Conservation (phyloP, 2,113 vertebrate genomes). For the Anhinga rufa region DNA sequence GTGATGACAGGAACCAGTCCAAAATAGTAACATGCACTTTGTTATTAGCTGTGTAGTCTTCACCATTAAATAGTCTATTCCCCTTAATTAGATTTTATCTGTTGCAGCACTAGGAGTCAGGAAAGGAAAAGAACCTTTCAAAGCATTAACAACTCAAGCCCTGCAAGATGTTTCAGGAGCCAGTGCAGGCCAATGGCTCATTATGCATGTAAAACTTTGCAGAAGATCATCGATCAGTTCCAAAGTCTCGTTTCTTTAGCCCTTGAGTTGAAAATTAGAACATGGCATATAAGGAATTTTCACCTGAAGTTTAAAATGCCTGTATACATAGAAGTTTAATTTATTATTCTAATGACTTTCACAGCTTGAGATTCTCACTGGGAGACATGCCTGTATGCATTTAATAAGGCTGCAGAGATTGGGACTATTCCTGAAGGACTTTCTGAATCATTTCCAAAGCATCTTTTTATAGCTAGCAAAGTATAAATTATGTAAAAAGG, state of each 20-base stretch:
- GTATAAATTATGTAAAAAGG: slow-evolving; percentile 63
- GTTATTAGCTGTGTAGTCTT: background rate
- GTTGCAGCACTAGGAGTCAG: background rate
- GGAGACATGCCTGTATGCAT: slow-evolving; percentile 69
- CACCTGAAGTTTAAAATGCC: slow-evolving; percentile 70
- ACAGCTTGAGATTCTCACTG: slow-evolving; percentile 75
- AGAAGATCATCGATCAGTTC: background rate
- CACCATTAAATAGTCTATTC: background rate
- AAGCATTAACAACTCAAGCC: background rate
- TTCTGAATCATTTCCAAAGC: slow-evolving; percentile 66
- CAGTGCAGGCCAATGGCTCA: background rate
- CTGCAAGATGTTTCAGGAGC: background rate
- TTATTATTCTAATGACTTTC: slow-evolving; percentile 82
- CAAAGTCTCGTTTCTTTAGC: slow-evolving; percentile 21
- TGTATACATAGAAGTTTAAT: slow-evolving; percentile 72
- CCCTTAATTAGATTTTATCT: slow-evolving; percentile 30
- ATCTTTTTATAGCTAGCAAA: slow-evolving; percentile 69
- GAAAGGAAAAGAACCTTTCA: background rate
- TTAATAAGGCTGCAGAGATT: slow-evolving; percentile 74
- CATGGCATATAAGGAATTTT: slow-evolving; percentile 55
- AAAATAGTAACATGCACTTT: slow-evolving; percentile 16
- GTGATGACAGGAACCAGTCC: background rate
- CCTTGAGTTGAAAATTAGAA: slow-evolving; percentile 53
- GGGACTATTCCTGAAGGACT: slow-evolving; percentile 68
- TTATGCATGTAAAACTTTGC: slow-evolving; percentile 27